Base-by-base conservation (phyloP, 2,797 vertebrate genomes). In the Manis pentadactyla region DNA sequence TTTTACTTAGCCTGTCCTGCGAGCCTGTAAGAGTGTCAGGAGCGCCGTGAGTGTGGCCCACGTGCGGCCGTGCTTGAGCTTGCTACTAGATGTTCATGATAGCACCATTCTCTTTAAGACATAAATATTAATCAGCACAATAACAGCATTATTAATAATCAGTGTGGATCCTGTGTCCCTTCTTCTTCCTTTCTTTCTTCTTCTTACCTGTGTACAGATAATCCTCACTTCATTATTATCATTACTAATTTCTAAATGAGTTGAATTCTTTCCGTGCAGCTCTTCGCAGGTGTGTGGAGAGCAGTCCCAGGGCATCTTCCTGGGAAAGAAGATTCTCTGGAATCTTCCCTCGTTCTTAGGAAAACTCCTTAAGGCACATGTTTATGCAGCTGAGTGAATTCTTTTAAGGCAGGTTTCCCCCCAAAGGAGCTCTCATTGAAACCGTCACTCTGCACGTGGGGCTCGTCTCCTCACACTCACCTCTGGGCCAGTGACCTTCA, bases 371-470 rank as follows among this genome's bases (percentile, higher is more conserved):
- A 13, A 4, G 53, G 61, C 51, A 25, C 51, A 29, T 12, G 21
- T 53, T 29, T 31, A 4, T 39, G 68, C 0, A 1, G 14, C 7
- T 59, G 34, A 73, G 5, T 27, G 55, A 39, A n/a, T 37, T 42
- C 49, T 85, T 29, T 82, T 7, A 37, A 27, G n/a, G 39, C 3
- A 39, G 27, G 19, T 8, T 39, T 51, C 25, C 53, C 37, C 1
- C 11, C 59, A 74, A 21, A 53, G 39, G 49, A 57, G 39, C 14
- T 46, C 17, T 18, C 29, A 0, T 55, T 19, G 13, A 3, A 11
- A 2, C 1, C 18, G 0, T 1, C 15, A 5, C 31, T 68, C 0
- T 34, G 27, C 25, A 3, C n/a, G 39, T 39, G 18, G 53, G 31
- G 37, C 2, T 27, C n/a, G 61, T 51, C 14, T 64, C 14, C 15